These are phyloP conservation scores for Tuta absoluta DNA, from an alignment of 2,888 invertebrate species.

Conservation along the genomic window DNA sequence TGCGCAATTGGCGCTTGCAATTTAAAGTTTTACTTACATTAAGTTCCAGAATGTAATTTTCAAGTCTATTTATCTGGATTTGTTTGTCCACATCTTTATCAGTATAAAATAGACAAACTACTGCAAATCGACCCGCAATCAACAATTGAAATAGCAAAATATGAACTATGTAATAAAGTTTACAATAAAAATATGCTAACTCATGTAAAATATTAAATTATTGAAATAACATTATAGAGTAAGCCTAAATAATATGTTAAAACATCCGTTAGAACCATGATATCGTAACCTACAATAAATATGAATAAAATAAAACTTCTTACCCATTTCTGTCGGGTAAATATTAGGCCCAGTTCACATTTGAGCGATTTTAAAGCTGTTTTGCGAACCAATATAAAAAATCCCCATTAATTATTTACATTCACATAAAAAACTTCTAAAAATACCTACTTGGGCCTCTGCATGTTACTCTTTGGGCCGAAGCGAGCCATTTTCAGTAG, in stretches of 20 bases:
- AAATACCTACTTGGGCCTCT: constrained; percentile 24
- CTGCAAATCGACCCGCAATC: constrained; percentile 45
- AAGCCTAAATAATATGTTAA: constrained; percentile 53
- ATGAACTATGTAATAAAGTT: constrained; percentile 62
- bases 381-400: constrained; percentile 42
- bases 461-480: no score
- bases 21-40: no score
- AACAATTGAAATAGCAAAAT: constrained; percentile 64
- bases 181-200: constrained; percentile 67
- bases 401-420: constrained; percentile 34
- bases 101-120: not conserved
- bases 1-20: no score
- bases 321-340: constrained; percentile 28
- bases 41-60: no score
- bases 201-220: constrained; percentile 68
- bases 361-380: constrained; percentile 69
- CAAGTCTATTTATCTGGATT: not conserved
- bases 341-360: constrained; percentile 45
- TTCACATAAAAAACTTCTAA: constrained; percentile 33
- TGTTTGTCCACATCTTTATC: not conserved
- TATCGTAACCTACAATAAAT: constrained; percentile 45
- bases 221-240: constrained; percentile 60
- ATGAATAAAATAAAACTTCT: constrained; percentile 53
- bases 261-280: constrained; percentile 56
- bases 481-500: no score